Percentiles rank a stretch among this genome's conserved stretches.
Conservation (phyloP, 2,113 vertebrate species). For the Promerops cafer region DNA sequence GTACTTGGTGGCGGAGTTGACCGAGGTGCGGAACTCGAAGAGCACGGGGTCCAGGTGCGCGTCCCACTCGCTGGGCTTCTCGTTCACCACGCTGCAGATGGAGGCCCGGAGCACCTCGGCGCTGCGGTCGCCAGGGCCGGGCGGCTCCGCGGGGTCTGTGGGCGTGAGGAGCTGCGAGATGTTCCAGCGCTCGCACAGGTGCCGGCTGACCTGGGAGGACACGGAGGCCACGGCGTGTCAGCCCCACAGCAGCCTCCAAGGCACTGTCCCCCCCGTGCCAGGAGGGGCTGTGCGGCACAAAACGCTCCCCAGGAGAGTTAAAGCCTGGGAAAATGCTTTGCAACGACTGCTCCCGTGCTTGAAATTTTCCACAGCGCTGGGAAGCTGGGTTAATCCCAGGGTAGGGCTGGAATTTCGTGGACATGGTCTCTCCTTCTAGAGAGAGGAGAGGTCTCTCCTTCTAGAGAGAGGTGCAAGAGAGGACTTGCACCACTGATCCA, state of each 20-base stretch:
- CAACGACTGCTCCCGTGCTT: not conserved
- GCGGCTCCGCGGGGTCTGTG: constrained; percentile 57
- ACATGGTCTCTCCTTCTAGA: not conserved
- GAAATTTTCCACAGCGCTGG: not conserved
- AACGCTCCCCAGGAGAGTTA: not conserved
- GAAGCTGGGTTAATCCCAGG: not conserved
- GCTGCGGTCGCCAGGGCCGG: constrained; percentile 67
- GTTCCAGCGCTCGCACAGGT: constrained; percentile 78
- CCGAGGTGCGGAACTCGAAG: constrained; percentile 79
- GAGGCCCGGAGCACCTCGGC: constrained; percentile 73
- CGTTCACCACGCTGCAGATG: constrained; percentile 72
- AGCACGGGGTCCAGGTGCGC: constrained; percentile 79
- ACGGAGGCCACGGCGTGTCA: rapidly evolving
- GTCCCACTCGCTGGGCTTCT: constrained; percentile 83
- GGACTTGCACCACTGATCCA: not conserved
- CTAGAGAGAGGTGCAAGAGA: too few species aligned
- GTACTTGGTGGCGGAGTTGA: constrained; percentile 80
- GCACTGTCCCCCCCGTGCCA: not conserved
- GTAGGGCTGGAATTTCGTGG: not conserved
- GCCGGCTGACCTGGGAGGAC: constrained; percentile 72
- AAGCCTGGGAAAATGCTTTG: not conserved
- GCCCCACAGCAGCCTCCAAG: not conserved
- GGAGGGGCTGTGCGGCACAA: not conserved
- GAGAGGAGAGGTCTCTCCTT: not conserved
- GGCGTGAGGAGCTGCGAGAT: constrained; percentile 76